Conservation (phyloP, 2,113 vertebrate species). For the Dissostichus mawsoni region DNA sequence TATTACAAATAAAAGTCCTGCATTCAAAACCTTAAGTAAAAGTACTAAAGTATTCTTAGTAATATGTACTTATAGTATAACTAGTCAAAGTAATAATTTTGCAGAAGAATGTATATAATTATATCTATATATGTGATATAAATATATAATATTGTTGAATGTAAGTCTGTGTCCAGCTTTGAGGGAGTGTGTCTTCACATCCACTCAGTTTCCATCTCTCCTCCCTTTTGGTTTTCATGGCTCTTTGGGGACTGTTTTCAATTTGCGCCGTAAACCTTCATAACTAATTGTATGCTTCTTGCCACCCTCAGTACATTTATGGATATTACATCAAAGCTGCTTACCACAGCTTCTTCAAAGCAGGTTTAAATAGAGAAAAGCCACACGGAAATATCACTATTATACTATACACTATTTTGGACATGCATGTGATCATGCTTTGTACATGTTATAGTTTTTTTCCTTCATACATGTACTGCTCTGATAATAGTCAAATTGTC, state of each 20-base stretch:
- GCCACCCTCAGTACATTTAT: conserved; percentile 67
- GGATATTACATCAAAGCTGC: conserved; percentile 61
- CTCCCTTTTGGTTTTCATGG: conserved; percentile 47
- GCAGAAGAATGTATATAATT: too few species aligned
- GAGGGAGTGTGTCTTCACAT: conserved; percentile 6
- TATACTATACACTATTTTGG: not conserved
- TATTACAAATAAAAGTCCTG: too few species aligned
- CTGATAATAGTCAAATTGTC: too few species aligned
- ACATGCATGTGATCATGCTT: not conserved
- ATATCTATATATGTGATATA: too few species aligned
- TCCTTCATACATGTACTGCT: too few species aligned
- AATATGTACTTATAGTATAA: too few species aligned
- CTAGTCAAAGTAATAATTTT: too few species aligned
- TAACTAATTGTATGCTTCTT: conserved; percentile 80
- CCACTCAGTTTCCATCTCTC: not conserved
- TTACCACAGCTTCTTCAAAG: conserved; percentile 62
- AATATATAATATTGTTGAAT: not conserved
- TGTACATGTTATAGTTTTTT: not conserved
- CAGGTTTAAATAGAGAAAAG: conserved; percentile 53
- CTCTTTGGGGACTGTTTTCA: conserved; percentile 68
- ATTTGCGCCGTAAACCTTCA: conserved; percentile 73
- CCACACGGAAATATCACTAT: conserved; percentile 36
- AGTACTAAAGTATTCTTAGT: too few species aligned
- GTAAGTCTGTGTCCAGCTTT: not conserved
- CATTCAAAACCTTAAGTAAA: too few species aligned